Base-by-base conservation (phyloP, 30 jellyfish, hydroid and myxozoan genomes). In the Pseudorhiza aurosa region DNA sequence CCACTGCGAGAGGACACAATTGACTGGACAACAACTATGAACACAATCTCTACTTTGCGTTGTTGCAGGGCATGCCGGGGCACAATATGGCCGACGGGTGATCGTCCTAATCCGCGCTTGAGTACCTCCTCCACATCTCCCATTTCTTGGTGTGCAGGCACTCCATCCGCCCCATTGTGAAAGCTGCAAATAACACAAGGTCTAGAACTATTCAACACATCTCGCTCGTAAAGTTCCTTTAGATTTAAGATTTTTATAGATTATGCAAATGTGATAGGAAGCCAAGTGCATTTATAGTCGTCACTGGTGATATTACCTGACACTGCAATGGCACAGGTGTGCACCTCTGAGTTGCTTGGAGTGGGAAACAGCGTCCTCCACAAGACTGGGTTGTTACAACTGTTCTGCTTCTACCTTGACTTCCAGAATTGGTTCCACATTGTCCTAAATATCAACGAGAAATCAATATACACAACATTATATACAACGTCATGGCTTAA, bases 21-120 rank as follows among this genome's bases (percentile, higher is more conserved):
- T 58, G 3, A 74, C 95, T 11, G 97, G 97, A 63, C 97, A 89
- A 69, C 97, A 89, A 37, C 97, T 89, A 58, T 89, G 97, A 25
- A 72, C 78, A 64, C 97, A 89, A 42, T 64, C n/a, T 57, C 91
- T 53, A 24, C 32, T 58, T 15, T 89, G 85, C 1, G 80, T 31
- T 5, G 88, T 50, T 15, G 77, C 74, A 0, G 83, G 88, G 42
- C 97, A 89, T 0, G 85, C 65, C 3, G 85, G 47, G 27, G 89
- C 81, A 64, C 97, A 89, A 63, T 65, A 53, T 8, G 97, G 97
- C 58, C 65, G 88, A 25, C 65, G 73, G 32, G 85, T 24, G 62
- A 89, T 67, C 1, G 83, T 53, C 57, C 97, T 51, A 8, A 78
- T 59, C 18, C 97, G 77, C 19, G 81, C 69, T 72, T 73, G 85